Evolutionary conservation across 1,140 invertebrate genomes (phyloP), one percentile per base, ranked within the genome.

Genomic region (Scylla paramamosain): DNA sequence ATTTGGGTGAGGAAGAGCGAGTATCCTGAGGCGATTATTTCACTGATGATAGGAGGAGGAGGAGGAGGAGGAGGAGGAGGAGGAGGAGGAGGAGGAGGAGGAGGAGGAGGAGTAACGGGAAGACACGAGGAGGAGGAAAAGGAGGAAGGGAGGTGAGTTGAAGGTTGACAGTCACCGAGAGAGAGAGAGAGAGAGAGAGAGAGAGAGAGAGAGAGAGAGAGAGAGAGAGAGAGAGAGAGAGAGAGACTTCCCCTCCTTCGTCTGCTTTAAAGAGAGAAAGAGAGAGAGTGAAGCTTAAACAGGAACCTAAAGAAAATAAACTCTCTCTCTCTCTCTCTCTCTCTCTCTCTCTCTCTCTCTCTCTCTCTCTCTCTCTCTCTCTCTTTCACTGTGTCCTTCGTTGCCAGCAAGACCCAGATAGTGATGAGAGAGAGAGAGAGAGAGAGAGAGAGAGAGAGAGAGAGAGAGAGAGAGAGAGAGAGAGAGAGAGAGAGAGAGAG

Each of bases 381-480:
- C n/a, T n/a, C 67, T 77, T 20, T 77, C 67, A 77, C 1, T n/a
- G 67, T 77, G 67, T 7, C 25, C 25, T 59, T 12, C 84, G 28
- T 28, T n/a, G n/a, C 39, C 29, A 14, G 28, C 39, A 1, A 87
- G 29, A 25, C 4, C 20, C 14, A 87, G 28, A 12, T 14, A 12
- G 28, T 14, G n/a, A 86, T 29, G 12, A n/a, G 12, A 28, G 84
- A 88, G 86, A 32, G 31, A 32, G 86, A 88, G 31, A 32, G 86
- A 32, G 28, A 88, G 86, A 88, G 86, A 88, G 86, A 88, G 86
- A 88, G 86, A 88, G 86, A 88, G 86, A 88, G 86, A 88, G 86
- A 88, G 86, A 88, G 86, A 88, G 86, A 88, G 86, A 88, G 86
- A 88, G 86, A 88, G 86, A 32, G 86, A 88, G 86, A 88, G 86